Evolutionary conservation across 2,797 vertebrate species (phyloP).

Genomic region (Bucorvus abyssinicus): DNA sequence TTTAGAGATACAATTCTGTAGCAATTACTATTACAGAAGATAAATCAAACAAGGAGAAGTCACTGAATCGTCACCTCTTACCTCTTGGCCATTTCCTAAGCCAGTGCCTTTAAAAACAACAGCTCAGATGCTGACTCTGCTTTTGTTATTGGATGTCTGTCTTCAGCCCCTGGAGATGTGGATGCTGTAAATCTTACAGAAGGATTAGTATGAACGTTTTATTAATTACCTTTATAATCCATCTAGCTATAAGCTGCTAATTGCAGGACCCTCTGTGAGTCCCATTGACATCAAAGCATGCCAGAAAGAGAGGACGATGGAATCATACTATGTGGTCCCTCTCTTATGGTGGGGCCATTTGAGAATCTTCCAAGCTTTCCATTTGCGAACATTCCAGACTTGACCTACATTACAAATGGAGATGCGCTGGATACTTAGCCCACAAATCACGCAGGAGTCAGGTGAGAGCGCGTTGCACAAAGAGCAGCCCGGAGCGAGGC

Average conservation of each 20-base stretch:
- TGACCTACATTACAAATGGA: neutral
- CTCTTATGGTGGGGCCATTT: neutral
- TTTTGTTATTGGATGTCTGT: neutral
- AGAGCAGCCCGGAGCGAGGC: neutral
- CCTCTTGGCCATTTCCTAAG: neutral
- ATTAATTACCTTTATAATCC: neutral
- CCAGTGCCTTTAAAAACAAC: neutral
- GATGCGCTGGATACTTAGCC: neutral
- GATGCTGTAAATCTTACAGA: neutral
- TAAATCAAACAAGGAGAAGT: neutral
- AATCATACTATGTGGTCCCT: neutral
- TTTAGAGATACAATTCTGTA: neutral
- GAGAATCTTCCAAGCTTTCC: neutral
- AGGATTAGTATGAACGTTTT: neutral
- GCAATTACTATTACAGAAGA: neutral
- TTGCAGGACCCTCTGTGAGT: neutral
- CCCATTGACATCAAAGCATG: neutral
- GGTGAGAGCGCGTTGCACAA: fast-evolving
- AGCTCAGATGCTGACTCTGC: neutral
- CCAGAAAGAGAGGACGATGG: neutral
- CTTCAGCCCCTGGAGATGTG: neutral
- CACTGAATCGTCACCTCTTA: neutral
- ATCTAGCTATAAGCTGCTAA: neutral
- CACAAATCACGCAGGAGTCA: neutral
- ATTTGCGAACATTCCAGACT: neutral